Percentiles rank a stretch among this genome's conserved stretches.
Conservation (phyloP, 2,888 invertebrate genomes). For the Thera britannica region DNA sequence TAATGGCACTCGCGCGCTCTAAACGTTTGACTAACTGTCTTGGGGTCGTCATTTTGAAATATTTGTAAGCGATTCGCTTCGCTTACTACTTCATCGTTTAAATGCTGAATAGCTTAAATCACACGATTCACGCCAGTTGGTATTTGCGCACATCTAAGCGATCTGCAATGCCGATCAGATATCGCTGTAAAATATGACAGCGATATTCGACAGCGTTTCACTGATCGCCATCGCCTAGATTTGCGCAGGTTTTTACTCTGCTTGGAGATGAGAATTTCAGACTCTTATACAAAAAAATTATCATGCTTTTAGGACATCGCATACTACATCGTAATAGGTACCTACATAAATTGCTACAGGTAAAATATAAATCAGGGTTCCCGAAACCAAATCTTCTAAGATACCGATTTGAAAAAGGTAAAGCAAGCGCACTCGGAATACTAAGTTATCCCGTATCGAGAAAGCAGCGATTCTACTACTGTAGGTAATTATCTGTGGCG, state of each 20-base stretch:
- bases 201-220: too few relatives aligned
- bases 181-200: too few relatives aligned
- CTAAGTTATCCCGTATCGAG: constrained; percentile 19
- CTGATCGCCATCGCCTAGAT: too few relatives aligned
- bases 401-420: background rate
- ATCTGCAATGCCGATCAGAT: too few relatives aligned
- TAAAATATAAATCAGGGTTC: background rate
- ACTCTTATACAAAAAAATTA: too few relatives aligned
- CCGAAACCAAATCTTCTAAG: background rate
- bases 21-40: constrained; percentile 55
- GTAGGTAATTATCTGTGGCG: constrained; percentile 25
- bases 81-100: background rate
- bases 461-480: constrained; percentile 15
- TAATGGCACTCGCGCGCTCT: constrained; percentile 57
- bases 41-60: constrained; percentile 46
- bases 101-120: too few relatives aligned
- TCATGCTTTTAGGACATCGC: too few relatives aligned
- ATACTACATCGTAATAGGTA: too few relatives aligned
- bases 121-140: too few relatives aligned
- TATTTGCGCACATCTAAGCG: too few relatives aligned
- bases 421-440: constrained; percentile 2
- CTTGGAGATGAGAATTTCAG: too few relatives aligned
- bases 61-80: constrained; percentile 25
- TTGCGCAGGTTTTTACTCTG: background rate
- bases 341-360: background rate